Conservation (phyloP, 2,113 vertebrate species). For the Cyrtonyx montezumae region DNA sequence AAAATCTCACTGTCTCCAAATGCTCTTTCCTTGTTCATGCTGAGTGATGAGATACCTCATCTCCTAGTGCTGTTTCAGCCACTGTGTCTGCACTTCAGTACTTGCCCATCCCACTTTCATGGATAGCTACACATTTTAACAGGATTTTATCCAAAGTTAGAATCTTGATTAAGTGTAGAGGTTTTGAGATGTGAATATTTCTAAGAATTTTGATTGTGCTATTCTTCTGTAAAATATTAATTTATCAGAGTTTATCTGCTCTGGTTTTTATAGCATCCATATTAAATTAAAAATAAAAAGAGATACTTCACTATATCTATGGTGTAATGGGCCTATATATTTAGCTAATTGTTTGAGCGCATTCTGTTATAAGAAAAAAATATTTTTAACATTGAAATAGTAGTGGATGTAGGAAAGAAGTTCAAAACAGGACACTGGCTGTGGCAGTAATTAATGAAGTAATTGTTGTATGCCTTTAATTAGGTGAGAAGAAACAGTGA, state of each 20-base stretch:
- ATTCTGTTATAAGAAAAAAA: background rate
- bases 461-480: background rate
- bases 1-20: background rate
- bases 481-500: background rate
- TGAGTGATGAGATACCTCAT: background rate
- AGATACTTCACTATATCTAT: background rate
- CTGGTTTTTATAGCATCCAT: background rate
- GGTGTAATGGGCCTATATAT: rapidly evolving
- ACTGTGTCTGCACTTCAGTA: background rate
- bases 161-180: background rate
- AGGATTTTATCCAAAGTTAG: background rate
- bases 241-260: background rate
- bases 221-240: background rate
- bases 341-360: background rate
- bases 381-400: background rate
- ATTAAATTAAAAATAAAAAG: background rate
- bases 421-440: background rate
- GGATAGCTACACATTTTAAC: background rate
- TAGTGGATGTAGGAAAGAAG: background rate
- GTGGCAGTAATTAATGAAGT: background rate
- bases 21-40: background rate
- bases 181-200: background rate
- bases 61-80: background rate
- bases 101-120: background rate
- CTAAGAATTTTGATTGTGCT: background rate